Conservation (phyloP, 2,888 invertebrate species). For the Beris morrisii region DNA sequence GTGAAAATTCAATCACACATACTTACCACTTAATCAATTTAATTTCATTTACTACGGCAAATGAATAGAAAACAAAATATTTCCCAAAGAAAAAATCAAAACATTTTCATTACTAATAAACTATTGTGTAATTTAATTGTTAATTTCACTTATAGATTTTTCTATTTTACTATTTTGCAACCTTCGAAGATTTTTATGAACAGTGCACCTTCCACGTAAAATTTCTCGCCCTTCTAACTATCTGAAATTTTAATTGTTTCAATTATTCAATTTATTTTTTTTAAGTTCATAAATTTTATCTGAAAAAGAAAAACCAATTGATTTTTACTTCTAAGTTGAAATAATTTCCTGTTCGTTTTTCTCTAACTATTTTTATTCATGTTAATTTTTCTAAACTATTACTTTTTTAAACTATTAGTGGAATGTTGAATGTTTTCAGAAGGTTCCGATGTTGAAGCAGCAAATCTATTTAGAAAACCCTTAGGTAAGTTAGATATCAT, state of each 20-base stretch:
- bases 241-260: conserved; percentile 7
- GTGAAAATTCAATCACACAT: conserved; percentile 29
- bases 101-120: conserved; percentile 1
- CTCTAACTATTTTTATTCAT: not conserved
- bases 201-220: no score
- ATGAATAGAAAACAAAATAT: conserved; percentile 1
- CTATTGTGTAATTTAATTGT: no score
- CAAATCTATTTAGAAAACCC: conserved; percentile 60
- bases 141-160: no score
- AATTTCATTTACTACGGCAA: no score
- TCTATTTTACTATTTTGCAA: no score
- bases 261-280: conserved; percentile 27
- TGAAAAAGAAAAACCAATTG: conserved; percentile 12
- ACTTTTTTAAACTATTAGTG: conserved; percentile 42
- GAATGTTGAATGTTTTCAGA: conserved; percentile 49
- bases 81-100: not conserved
- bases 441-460: conserved; percentile 47
- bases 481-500: conserved; percentile 57
- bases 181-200: no score
- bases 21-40: no score
- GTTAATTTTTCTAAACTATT: conserved; percentile 9
- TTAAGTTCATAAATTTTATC: conserved; percentile 22
- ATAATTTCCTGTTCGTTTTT: not conserved
- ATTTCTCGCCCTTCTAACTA: no score
- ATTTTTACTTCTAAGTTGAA: not conserved